Evolutionary conservation across 1,140 invertebrate species (phyloP).

Genomic region (Drosophila melanogaster): DNA sequence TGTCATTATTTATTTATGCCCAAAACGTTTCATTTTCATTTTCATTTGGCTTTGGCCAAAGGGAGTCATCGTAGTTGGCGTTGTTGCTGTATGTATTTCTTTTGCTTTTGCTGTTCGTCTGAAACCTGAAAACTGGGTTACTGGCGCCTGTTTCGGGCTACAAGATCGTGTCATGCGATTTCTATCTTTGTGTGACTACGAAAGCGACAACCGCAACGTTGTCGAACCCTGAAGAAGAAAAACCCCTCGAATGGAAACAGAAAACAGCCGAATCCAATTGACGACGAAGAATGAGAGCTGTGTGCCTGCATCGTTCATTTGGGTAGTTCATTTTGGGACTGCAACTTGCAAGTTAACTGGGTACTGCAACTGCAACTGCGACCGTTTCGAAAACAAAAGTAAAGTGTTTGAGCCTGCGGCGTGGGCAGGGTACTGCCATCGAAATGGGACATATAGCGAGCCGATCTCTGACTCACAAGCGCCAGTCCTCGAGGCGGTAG

Average conservation of each 20-base stretch:
- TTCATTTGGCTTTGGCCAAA: constrained; percentile 66
- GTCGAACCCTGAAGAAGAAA: constrained; percentile 74
- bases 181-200: constrained; percentile 77
- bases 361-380: constrained; percentile 35
- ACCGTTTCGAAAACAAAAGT: constrained; percentile 74
- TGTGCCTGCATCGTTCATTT: background rate
- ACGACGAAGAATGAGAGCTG: constrained; percentile 63
- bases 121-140: constrained; percentile 80
- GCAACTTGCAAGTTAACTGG: constrained; percentile 13
- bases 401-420: constrained; percentile 69
- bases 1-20: constrained; percentile 82
- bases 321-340: constrained; percentile 30
- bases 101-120: constrained; percentile 41
- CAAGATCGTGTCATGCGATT: constrained; percentile 83
- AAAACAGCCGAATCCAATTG: constrained; percentile 26
- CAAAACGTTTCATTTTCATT: constrained; percentile 81
- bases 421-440: constrained; percentile 48
- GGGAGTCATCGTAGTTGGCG: constrained; percentile 58
- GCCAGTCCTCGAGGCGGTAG: constrained; percentile 51
- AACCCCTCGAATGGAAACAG: constrained; percentile 29
- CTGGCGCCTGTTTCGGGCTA: constrained; percentile 82
- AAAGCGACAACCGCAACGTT: constrained; percentile 54
- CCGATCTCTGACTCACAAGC: constrained; percentile 74
- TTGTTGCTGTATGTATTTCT: constrained; percentile 5
- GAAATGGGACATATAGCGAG: constrained; percentile 58